A percentile compares a stretch with the other conserved stretches of the same genome.
Conservation (phyloP, 2,888 invertebrate genomes). For the Agrotis segetum region DNA sequence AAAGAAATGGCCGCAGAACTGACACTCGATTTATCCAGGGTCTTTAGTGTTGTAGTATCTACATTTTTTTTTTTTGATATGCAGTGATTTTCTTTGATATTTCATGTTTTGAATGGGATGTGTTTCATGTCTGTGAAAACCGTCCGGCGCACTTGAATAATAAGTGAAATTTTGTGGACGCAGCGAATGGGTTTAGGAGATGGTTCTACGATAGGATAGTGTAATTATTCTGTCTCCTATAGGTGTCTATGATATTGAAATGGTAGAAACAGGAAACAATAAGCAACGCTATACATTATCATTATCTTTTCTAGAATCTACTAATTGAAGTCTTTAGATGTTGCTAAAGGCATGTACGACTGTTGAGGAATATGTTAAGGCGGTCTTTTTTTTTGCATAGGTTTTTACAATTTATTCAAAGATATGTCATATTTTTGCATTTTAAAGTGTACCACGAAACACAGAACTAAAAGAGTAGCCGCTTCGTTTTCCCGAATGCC, state of each 20-base stretch:
- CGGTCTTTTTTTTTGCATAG: no score
- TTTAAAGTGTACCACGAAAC: constrained; percentile 8
- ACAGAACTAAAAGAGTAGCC: constrained; percentile 15
- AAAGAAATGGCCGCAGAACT: constrained; percentile 19
- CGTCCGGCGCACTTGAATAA: no score
- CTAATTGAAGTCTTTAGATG: not conserved
- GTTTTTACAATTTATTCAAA: not conserved
- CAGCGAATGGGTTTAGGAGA: not conserved
- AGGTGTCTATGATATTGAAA: no score
- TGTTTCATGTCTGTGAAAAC: not conserved
- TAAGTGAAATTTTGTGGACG: no score
- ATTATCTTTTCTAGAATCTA: not conserved
- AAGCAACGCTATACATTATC: not conserved
- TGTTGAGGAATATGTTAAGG: not conserved
- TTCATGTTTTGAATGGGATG: not conserved
- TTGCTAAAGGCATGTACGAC: not conserved
- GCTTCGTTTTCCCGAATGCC: constrained; percentile 27
- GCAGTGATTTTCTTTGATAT: no score
- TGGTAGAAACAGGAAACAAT: not conserved
- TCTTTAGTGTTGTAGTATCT: not conserved
- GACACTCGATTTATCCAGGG: constrained; percentile 1
- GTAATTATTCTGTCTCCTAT: no score
- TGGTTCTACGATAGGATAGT: not conserved
- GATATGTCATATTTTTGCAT: not conserved
- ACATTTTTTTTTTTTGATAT: not conserved